Percentiles rank a stretch among this genome's conserved stretches.
These are phyloP conservation scores for Simalia tracyae DNA, from an alignment of 2,797 vertebrate genomes.

Conservation along the genomic window DNA sequence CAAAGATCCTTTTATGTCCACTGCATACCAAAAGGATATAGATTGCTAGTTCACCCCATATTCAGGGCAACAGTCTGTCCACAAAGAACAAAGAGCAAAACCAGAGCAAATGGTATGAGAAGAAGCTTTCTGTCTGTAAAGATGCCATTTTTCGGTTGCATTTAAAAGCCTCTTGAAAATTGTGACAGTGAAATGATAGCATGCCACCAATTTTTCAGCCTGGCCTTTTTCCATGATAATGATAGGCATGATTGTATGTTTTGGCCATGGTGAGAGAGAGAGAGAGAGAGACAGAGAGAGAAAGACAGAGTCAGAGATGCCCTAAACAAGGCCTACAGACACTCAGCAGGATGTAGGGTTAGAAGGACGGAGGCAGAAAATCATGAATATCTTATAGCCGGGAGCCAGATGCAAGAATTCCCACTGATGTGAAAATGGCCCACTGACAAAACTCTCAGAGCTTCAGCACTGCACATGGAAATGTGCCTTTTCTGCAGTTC, in stretches of 20 bases:
- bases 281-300: not conserved
- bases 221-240: not conserved
- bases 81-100: not conserved
- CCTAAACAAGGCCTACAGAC: not conserved
- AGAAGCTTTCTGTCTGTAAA: not conserved
- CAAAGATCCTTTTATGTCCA: too few species aligned
- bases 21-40: not conserved
- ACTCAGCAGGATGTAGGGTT: not conserved
- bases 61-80: not conserved
- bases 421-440: not conserved
- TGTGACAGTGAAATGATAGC: not conserved
- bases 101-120: not conserved
- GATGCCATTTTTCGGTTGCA: not conserved
- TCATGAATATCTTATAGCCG: not conserved
- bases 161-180: not conserved
- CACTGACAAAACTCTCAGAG: not conserved
- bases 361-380: not conserved
- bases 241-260: not conserved
- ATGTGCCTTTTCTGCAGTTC: not conserved
- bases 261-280: not conserved
- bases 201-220: not conserved
- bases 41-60: not conserved
- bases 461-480: not conserved
- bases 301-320: not conserved
- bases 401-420: not conserved